Conservation (phyloP, 2,888 invertebrate genomes). For the Hermaeophaga mercurialis region DNA sequence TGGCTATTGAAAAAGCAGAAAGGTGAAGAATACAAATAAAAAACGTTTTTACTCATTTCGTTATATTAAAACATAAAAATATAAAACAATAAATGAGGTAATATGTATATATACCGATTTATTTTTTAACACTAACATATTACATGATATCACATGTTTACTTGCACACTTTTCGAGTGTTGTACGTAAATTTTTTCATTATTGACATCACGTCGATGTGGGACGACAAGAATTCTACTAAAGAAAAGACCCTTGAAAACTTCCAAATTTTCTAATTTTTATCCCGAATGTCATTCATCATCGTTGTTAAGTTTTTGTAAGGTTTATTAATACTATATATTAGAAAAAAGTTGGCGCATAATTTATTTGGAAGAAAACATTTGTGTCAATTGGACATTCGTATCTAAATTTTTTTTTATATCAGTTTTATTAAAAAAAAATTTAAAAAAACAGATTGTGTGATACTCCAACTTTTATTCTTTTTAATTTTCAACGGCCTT, state of each 20-base stretch:
- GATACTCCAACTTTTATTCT: too few species aligned
- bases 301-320: slow-evolving; percentile 26
- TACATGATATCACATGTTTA: slow-evolving; percentile 60
- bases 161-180: slow-evolving; percentile 59
- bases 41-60: slow-evolving; percentile 40
- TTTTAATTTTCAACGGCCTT: slow-evolving; percentile 34
- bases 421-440: too few species aligned
- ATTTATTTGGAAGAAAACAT: too few species aligned
- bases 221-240: slow-evolving; percentile 55
- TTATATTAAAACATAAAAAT: slow-evolving; percentile 55
- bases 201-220: slow-evolving; percentile 59
- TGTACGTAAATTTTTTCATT: slow-evolving; percentile 56
- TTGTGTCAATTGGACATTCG: too few species aligned
- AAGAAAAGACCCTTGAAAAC: slow-evolving; percentile 31
- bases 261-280: slow-evolving; percentile 14
- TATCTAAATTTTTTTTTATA: too few species aligned
- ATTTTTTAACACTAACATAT: slow-evolving; percentile 60
- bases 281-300: neutral
- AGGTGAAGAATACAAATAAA: slow-evolving; percentile 20
- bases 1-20: too few species aligned
- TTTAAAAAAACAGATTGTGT: too few species aligned
- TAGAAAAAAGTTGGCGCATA: too few species aligned
- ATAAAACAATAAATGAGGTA: slow-evolving; percentile 56
- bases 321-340: too few species aligned
- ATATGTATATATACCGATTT: slow-evolving; percentile 58